Conservation (phyloP, 1,140 invertebrate genomes). For the Papilio glaucus region DNA sequence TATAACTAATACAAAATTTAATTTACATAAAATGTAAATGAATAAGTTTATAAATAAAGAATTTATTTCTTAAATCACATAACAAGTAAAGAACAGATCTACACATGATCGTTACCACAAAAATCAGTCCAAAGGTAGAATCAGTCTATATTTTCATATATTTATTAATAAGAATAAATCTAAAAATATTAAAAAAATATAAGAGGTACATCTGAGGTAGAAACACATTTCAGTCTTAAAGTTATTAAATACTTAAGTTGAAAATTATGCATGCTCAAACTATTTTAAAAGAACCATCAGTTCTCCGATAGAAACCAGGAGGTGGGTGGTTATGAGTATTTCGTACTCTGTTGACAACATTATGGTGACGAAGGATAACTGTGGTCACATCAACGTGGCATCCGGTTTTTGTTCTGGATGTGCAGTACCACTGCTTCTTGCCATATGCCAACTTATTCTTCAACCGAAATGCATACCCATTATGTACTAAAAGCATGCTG, state of each 20-base stretch:
- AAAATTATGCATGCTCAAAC: constrained; percentile 42
- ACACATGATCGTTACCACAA: not conserved
- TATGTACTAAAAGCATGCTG: constrained; percentile 68
- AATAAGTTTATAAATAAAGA: not conserved
- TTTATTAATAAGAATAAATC: constrained; percentile 31
- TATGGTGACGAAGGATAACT: constrained; percentile 54
- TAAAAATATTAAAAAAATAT: constrained; percentile 30
- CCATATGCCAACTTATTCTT: constrained; percentile 78
- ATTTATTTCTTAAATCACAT: not conserved
- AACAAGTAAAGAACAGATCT: not conserved
- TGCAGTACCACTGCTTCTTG: constrained; percentile 79
- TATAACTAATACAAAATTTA: no score
- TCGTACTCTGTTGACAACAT: constrained; percentile 64
- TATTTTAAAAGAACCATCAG: constrained; percentile 75
- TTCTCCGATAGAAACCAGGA: constrained; percentile 71
- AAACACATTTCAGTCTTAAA: constrained; percentile 34
- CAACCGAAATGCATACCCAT: constrained; percentile 76
- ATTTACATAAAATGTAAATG: not conserved
- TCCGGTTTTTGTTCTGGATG: constrained; percentile 71
- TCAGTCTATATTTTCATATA: constrained; percentile 32
- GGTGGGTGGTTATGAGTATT: constrained; percentile 71
- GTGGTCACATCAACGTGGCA: constrained; percentile 74
- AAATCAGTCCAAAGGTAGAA: constrained; percentile 31
- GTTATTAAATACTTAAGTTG: constrained; percentile 1
- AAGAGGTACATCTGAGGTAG: constrained; percentile 29